Conservation (phyloP, 1,140 invertebrate genomes). For the Microplitis demolitor region DNA sequence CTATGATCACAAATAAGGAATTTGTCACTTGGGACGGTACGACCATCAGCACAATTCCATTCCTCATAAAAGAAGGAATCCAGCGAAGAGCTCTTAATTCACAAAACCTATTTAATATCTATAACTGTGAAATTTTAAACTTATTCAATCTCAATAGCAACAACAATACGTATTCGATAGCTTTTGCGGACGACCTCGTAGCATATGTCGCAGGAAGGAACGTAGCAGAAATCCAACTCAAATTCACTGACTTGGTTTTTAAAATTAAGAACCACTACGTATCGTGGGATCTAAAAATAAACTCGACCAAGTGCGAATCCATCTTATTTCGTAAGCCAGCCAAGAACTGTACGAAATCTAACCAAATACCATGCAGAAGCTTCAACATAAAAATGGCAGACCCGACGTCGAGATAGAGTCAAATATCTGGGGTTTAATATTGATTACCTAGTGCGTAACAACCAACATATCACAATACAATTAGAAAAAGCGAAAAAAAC, state of each 20-base stretch:
- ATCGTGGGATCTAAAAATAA: conserved; percentile 23
- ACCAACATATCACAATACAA: background rate
- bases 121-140: background rate
- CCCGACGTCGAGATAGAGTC: background rate
- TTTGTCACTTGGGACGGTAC: background rate
- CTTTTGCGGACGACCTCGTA: conserved; percentile 27
- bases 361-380: background rate
- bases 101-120: conserved; percentile 27
- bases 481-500: background rate
- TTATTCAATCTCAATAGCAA: conserved; percentile 5
- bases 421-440: background rate
- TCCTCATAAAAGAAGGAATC: conserved; percentile 11
- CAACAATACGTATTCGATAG: background rate
- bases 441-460: background rate
- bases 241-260: conserved; percentile 7
- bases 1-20: conserved; percentile 16
- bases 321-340: conserved; percentile 16
- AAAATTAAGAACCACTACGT: conserved; percentile 12
- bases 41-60: background rate
- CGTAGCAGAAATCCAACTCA: background rate
- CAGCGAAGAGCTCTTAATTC: conserved; percentile 7
- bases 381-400: background rate
- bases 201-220: background rate
- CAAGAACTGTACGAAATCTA: background rate
- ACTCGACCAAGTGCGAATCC: conserved; percentile 16